A percentile compares a stretch with the other conserved stretches of the same genome.
Evolutionary conservation across 2,113 vertebrate genomes (phyloP).

Genomic region (Sinocyclocheilus rhinocerous): DNA sequence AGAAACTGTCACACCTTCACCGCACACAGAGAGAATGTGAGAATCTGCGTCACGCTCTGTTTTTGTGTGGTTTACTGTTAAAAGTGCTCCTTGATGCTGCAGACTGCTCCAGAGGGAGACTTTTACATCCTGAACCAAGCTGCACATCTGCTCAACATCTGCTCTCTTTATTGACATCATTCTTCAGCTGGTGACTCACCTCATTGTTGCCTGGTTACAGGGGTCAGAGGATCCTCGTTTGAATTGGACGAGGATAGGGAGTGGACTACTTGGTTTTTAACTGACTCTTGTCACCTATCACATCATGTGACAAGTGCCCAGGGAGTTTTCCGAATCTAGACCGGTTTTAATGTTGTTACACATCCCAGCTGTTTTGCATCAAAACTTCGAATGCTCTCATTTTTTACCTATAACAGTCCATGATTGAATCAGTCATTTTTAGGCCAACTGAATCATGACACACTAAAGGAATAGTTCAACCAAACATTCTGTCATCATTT

Average conservation of each 20-base stretch:
- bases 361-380: too few relatives aligned
- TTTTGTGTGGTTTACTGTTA: conserved; percentile 19
- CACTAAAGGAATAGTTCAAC: neutral
- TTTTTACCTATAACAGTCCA: too few relatives aligned
- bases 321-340: conserved; percentile 13
- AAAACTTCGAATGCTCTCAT: too few relatives aligned
- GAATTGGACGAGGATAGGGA: neutral
- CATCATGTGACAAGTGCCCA: conserved; percentile 14
- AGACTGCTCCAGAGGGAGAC: conserved; percentile 24
- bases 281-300: conserved; percentile 17
- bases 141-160: conserved; percentile 59
- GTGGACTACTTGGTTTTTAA: neutral
- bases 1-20: neutral
- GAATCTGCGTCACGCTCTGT: conserved; percentile 16
- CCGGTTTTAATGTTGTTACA: conserved; percentile 45
- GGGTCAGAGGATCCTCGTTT: conserved; percentile 32
- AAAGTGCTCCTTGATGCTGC: conserved; percentile 14
- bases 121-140: conserved; percentile 30
- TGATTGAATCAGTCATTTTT: neutral
- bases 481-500: neutral
- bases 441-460: neutral
- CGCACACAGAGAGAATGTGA: conserved; percentile 10
- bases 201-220: conserved; percentile 47
- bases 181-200: conserved; percentile 45
- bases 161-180: conserved; percentile 44